Base-by-base conservation (phyloP, 2,888 invertebrate species). In the Ophraella communa region DNA sequence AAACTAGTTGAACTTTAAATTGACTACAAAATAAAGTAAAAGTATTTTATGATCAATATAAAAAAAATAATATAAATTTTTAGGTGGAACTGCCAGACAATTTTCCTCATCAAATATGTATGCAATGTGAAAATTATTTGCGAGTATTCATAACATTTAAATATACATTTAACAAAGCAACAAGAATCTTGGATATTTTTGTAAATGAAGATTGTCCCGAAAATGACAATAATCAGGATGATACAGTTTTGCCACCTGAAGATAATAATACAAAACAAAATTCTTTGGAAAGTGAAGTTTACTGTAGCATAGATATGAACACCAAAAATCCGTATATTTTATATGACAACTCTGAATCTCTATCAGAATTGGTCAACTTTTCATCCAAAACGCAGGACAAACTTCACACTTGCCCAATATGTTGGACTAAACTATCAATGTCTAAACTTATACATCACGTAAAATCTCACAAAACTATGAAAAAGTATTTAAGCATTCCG, bases 401-500 rank as follows among this genome's bases (percentile, higher is more conserved):
- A 35, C 14, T 23, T 17, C 62, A 77, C 58, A 73, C 73, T 24
- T 78, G 78, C 58, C 77, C 78, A 17, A 73, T 78, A 44, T 78
- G 78, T 54, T 74, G 73, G 3, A 70, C 71, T 66, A 74, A 75
- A 68, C 72, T 77, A 42, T 39, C 71, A 7, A 74, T 77, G 2
- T 67, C 71, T 44, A 73, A 76, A 53, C 66, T 78, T 39, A 58
- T 74, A 55, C 63, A 73, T 27, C 78, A 78, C 61, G 74, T 73
- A 39, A 73, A 69, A 23, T n/a, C 24, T 27, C 78, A 78, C 51
- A 77, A 76, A 66, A 74, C 76, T 2, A 61, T 77, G n/a, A 73
- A 74, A 65, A 77, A 76, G 52, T 78, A 78, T 64, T 65, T 77
- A 30, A 72, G 30, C 23, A 74, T 76, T 53, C 70, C 75, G 5